These are phyloP conservation scores for Cyphomyrmex costatus DNA, from an alignment of 1,140 invertebrate genomes.

Conservation along the genomic window DNA sequence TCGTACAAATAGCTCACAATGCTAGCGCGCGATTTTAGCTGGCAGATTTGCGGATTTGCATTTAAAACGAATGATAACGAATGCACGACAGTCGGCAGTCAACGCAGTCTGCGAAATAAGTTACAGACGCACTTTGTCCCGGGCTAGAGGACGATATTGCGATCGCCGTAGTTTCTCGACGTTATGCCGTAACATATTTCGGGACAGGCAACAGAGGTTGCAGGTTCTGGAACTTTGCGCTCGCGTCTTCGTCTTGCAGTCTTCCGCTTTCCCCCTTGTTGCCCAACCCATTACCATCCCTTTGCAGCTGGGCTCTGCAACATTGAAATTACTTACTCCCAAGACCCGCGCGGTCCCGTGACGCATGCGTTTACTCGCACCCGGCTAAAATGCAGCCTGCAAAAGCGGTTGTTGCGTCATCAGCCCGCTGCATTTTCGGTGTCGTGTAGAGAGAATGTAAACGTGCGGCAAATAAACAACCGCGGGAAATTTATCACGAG, in stretches of 20 bases:
- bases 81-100: constrained; percentile 60
- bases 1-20: constrained; percentile 43
- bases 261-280: neutral
- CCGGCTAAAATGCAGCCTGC: constrained; percentile 12
- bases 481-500: constrained; percentile 6
- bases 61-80: constrained; percentile 65
- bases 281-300: constrained; percentile 18
- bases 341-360: neutral
- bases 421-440: neutral
- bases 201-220: constrained; percentile 51
- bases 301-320: constrained; percentile 40
- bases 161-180: constrained; percentile 38
- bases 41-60: constrained; percentile 59
- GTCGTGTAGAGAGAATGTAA: neutral
- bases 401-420: constrained; percentile 14
- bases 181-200: constrained; percentile 51
- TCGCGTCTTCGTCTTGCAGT: constrained; percentile 18
- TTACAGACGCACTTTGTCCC: constrained; percentile 46
- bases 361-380: constrained; percentile 27
- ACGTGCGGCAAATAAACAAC: constrained; percentile 31
- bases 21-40: constrained; percentile 34
- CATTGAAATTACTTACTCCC: constrained; percentile 52
- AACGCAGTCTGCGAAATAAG: constrained; percentile 57
- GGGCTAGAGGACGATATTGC: constrained; percentile 34
- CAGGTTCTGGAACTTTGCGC: constrained; percentile 36